A percentile compares a stretch with the other conserved stretches of the same genome.
Evolutionary conservation across 92 coral and sea anemone species (phyloP).

Genomic region (Siderastrea radians): DNA sequence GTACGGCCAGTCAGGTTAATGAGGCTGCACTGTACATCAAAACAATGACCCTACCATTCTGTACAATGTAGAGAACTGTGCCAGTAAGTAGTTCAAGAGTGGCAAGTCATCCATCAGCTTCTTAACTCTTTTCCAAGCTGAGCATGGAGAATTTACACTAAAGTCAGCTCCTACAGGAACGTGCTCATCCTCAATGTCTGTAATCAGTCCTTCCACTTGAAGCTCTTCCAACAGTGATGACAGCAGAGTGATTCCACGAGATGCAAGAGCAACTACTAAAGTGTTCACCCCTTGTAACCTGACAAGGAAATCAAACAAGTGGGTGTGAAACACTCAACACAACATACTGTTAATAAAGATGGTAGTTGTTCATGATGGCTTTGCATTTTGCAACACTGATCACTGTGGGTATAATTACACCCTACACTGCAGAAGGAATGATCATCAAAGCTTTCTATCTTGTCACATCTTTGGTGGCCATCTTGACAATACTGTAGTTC

Average conservation of each 20-base stretch:
- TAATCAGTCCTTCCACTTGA: slow-evolving; percentile 83
- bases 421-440: too few species aligned
- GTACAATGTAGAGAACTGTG: slow-evolving; percentile 83
- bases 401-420: too few species aligned
- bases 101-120: slow-evolving; percentile 79
- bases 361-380: too few species aligned
- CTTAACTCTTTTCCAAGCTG: slow-evolving; percentile 90
- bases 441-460: too few species aligned
- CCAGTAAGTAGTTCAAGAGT: slow-evolving; percentile 73
- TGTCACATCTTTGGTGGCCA: too few species aligned
- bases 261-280: slow-evolving; percentile 82
- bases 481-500: too few species aligned
- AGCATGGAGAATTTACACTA: slow-evolving; percentile 78
- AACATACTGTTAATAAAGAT: too few species aligned
- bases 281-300: slow-evolving; percentile 92
- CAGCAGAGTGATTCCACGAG: slow-evolving; percentile 80
- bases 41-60: slow-evolving; percentile 71
- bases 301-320: neutral
- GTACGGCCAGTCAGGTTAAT: neutral
- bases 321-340: neutral
- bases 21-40: neutral
- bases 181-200: slow-evolving; percentile 60
- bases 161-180: slow-evolving; percentile 57
- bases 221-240: slow-evolving; percentile 88
- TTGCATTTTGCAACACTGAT: too few species aligned